phyloP scores from a whole-genome alignment of 2,113 vertebrate genomes.

The Gavia stellata region DNA sequence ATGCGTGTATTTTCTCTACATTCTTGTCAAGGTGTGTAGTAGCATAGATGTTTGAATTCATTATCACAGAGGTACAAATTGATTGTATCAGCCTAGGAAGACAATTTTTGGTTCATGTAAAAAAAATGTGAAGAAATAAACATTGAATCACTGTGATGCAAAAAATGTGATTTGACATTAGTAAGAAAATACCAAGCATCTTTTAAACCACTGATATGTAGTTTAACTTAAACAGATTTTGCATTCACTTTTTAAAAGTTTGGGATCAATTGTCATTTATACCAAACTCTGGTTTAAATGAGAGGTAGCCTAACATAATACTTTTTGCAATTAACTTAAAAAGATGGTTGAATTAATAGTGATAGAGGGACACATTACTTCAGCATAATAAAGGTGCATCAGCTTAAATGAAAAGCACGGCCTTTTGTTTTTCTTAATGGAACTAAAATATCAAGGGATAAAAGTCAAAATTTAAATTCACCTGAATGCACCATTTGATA shows the following conservation, averaged over 20 bases:
- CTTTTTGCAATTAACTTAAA: background rate
- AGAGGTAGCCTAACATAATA: background rate
- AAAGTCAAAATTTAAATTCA: background rate
- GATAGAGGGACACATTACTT: background rate
- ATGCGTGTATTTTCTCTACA: background rate
- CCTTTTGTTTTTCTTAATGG: background rate
- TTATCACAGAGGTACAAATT: background rate
- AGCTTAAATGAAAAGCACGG: background rate
- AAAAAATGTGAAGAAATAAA: background rate
- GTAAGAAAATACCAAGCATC: background rate
- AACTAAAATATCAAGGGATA: background rate
- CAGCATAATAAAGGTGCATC: background rate
- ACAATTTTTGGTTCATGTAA: background rate
- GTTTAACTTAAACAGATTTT: background rate
- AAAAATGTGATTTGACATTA: background rate
- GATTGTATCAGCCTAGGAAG: background rate
- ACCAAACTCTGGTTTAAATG: background rate
- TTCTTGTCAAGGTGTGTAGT: background rate
- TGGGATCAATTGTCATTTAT: background rate
- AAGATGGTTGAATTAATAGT: background rate
- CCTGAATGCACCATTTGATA: background rate
- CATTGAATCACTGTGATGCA: background rate
- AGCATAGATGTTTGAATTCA: background rate
- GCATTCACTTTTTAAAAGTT: background rate
- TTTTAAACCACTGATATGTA: background rate